Evolutionary conservation across 2,113 vertebrate genomes (phyloP).

Genomic region (Motacilla alba): DNA sequence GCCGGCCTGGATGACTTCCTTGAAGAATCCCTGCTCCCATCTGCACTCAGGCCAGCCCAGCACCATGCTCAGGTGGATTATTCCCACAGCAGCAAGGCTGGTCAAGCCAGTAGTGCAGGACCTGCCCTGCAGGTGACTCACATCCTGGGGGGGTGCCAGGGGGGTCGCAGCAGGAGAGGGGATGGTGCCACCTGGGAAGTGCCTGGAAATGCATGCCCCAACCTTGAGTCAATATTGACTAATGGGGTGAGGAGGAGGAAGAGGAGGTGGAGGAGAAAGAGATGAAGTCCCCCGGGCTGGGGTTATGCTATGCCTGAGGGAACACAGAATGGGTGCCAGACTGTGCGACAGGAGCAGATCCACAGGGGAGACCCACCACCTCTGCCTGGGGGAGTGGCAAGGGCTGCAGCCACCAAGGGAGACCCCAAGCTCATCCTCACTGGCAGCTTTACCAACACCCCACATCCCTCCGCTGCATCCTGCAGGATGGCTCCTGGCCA

Average conservation of each 20-base stretch:
- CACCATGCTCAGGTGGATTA: neutral
- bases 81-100: neutral
- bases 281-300: neutral
- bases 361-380: neutral
- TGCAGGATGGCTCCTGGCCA: neutral
- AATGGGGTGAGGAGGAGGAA: neutral
- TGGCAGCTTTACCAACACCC: neutral
- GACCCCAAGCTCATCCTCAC: neutral
- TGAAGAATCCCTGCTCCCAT: neutral
- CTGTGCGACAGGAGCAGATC: neutral
- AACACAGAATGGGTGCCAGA: neutral
- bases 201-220: rapidly evolving
- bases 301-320: neutral
- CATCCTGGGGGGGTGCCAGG: neutral
- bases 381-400: neutral
- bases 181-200: neutral
- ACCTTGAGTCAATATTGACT: conserved; percentile 42
- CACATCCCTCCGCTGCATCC: neutral
- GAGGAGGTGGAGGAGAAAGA: neutral
- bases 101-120: neutral
- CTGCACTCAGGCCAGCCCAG: neutral
- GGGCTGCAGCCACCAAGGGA: neutral
- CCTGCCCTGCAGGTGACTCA: neutral
- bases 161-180: neutral
- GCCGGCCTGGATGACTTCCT: neutral